Conservation (phyloP, 2,113 vertebrate genomes). For the Podiceps cristatus region DNA sequence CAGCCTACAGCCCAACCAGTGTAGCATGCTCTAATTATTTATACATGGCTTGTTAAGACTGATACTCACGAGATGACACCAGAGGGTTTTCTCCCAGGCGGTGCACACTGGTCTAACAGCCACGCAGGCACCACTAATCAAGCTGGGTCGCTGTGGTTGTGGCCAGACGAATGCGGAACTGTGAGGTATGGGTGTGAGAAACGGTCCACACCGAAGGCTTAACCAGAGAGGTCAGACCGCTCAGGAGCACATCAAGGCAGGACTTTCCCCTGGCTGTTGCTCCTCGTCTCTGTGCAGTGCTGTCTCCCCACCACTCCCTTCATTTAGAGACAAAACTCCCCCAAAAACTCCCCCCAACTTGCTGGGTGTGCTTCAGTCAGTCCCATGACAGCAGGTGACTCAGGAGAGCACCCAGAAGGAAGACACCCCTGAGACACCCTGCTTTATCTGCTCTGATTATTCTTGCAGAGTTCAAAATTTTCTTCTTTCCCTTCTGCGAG, state of each 20-base stretch:
- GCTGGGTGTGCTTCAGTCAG: not conserved
- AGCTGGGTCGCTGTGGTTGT: not conserved
- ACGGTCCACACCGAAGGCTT: rapidly evolving
- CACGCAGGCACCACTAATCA: not conserved
- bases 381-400: not conserved
- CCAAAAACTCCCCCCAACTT: not conserved
- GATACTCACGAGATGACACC: not conserved
- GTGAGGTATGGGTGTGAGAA: not conserved
- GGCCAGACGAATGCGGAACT: not conserved
- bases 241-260: rapidly evolving
- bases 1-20: not conserved
- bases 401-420: not conserved
- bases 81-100: not conserved
- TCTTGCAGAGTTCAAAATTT: not conserved
- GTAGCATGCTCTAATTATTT: not conserved
- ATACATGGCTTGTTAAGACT: not conserved
- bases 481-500: not conserved
- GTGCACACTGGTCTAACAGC: not conserved
- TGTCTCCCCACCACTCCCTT: not conserved
- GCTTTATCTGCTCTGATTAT: not conserved
- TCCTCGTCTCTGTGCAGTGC: not conserved
- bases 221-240: not conserved
- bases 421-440: not conserved
- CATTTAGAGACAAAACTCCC: not conserved
- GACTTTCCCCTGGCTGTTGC: not conserved